Evolutionary conservation across 2,797 vertebrate species (phyloP).

Genomic region (Phalloptychus januarius): DNA sequence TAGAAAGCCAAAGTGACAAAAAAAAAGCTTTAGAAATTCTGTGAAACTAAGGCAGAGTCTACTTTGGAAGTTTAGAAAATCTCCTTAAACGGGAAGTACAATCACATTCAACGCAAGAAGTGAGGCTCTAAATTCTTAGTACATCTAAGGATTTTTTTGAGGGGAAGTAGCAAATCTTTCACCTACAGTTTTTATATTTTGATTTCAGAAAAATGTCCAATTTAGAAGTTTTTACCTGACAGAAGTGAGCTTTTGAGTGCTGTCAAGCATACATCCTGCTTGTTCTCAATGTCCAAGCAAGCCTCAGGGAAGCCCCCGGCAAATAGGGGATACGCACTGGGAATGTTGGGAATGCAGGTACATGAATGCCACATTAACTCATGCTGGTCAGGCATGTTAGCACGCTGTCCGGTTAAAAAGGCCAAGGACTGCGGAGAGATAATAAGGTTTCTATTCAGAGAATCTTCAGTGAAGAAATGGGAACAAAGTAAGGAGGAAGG

Average conservation of each 20-base stretch:
- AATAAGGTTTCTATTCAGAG: not conserved
- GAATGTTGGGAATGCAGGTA: conserved; percentile 80
- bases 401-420: conserved; percentile 52
- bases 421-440: conserved; percentile 12
- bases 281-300: conserved; percentile 50
- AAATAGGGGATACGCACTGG: conserved; percentile 59
- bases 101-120: not conserved
- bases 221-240: not conserved
- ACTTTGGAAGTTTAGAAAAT: not conserved
- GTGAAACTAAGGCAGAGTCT: not conserved
- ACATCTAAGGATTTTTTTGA: not conserved
- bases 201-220: not conserved
- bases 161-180: conserved; percentile 39
- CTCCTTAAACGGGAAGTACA: not conserved
- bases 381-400: conserved; percentile 46
- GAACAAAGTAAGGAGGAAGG: conserved; percentile 36
- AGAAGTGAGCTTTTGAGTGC: not conserved
- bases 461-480: not conserved
- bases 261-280: conserved; percentile 77
- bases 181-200: not conserved
- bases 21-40: not conserved
- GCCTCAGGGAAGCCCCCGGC: conserved; percentile 53
- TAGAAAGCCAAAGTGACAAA: not conserved
- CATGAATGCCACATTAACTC: conserved; percentile 70
- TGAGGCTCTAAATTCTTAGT: not conserved